Conservation (phyloP, 2,797 vertebrate species). For the Microtus agrestis region DNA sequence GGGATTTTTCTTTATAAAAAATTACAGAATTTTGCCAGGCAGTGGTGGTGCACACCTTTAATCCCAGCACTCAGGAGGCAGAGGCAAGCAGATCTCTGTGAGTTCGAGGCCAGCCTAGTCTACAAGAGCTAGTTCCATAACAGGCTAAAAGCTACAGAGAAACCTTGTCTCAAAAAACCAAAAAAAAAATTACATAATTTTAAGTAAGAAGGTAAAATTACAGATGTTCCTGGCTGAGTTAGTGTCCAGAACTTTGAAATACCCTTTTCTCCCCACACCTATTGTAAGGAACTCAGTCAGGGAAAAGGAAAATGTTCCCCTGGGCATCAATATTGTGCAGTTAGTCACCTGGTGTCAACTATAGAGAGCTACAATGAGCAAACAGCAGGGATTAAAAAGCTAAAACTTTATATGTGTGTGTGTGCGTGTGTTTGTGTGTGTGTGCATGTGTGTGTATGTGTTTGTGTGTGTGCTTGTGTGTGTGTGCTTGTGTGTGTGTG, state of each 20-base stretch:
- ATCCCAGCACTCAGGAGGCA: no score
- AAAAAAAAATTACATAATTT: neutral
- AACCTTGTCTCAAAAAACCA: no score
- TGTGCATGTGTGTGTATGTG: neutral
- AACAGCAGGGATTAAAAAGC: neutral
- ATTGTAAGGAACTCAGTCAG: neutral
- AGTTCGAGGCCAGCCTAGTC: no score
- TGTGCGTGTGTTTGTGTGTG: neutral
- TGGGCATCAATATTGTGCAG: neutral
- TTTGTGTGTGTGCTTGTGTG: neutral
- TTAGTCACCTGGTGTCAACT: slow-evolving; percentile 32
- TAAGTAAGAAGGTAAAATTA: slow-evolving; percentile 42
- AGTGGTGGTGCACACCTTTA: no score
- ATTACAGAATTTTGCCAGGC: no score
- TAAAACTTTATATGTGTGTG: neutral
- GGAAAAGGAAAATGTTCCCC: neutral
- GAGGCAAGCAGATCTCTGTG: no score
- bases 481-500: neutral
- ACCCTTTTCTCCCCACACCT: neutral
- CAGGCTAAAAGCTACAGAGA: no score
- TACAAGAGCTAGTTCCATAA: no score
- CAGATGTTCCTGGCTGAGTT: neutral
- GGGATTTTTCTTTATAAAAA: neutral
- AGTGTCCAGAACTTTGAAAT: slow-evolving; percentile 21
- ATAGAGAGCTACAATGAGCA: slow-evolving; percentile 3